Evolutionary conservation across 1,140 invertebrate genomes (phyloP), one percentile per base, ranked within the genome.

Genomic region (Agraylea sexmaculata): DNA sequence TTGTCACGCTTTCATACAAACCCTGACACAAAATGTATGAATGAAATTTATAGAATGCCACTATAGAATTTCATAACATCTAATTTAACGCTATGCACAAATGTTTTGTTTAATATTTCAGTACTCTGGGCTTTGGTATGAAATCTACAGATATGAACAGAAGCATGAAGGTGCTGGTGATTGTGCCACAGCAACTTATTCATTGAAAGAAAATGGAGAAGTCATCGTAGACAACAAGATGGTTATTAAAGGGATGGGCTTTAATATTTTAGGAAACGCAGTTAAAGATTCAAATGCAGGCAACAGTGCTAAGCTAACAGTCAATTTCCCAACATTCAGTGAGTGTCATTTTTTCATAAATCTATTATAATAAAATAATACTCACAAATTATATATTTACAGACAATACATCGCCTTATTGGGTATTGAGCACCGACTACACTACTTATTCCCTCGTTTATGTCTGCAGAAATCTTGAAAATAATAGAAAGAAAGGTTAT

Each of bases 371-470:
- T n/a, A n/a, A n/a, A n/a, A n/a, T n/a, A n/a, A n/a, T n/a, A n/a
- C n/a, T n/a, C n/a, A n/a, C n/a, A n/a, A 32, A 8, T 15, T 32
- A 15, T 28, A 10, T 36, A 4, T 21, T 37, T 38, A 5, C 36
- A 38, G 36, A 38, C 39, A 12, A 6, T 19, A 23, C 38, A 15
- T 34, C 37, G 4, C 32, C 34, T 38, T 46, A 46, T 42, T 46
- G 44, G 44, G 40, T 46, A 15, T 15, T 42, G 18, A 29, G 7
- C 12, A 46, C 44, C 11, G 44, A 46, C 28, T 46, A 46, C 17
- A 28, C 23, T 4, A 11, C 25, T 12, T 46, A 42, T 21, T 34
- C 44, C 11, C 25, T 46, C 4, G 44, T 46, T 10, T 46, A 46
- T 15, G 12, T 33, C 2, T 46, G 44, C 20, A 25, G 7, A 13